Evolutionary conservation across 37 sponge, comb jelly and placozoan genomes (phyloP), one percentile per base, ranked within the genome.

Genomic region (Amphimedon queenslandica): DNA sequence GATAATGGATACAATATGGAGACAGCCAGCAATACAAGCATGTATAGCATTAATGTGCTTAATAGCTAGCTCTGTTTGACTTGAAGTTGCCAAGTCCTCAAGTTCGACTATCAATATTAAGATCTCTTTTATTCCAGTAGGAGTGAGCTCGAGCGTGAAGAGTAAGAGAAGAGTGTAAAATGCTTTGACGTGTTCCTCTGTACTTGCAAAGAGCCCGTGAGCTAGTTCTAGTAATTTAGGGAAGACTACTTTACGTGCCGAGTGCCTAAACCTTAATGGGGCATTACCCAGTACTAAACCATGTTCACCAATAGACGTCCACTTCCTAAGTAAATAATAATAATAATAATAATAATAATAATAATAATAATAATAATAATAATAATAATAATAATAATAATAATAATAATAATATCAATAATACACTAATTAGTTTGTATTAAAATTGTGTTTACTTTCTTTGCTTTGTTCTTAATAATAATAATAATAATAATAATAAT

Each of bases 161-260:
- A 82, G 83, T 42, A 43, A 67, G 5, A 82, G 69, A 25, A 82
- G 77, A 42, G 58, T 56, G 69, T 82, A 82, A 42, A 69, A 82
- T 24, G 76, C 83, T 16, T 58, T 74, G 13, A 82, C 47, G 27
- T 82, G 69, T 18, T 69, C 64, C 24, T 18, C 29, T 56, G 32
- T 20, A 11, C 35, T 32, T 18, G 82, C 69, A n/a, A n/a, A n/a
- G 42, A 82, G 57, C n/a, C 27, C 32, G 21, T 27, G 40, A 18
- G 75, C 75, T 4, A 57, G 75, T 27, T 74, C 42, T 8, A 42
- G 11, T n/a, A 82, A 43, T 25, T 75, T 32, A 42, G 70, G 30
- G 37, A 33, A 76, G 47, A 82, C 69, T 11, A 74, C 34, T 28
- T 68, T 37, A 11, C 47, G 37, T 16, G 63, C 63, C 57, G 69